Evolutionary conservation across 2,888 invertebrate species (phyloP).

Genomic region (Dynastes tityus): DNA sequence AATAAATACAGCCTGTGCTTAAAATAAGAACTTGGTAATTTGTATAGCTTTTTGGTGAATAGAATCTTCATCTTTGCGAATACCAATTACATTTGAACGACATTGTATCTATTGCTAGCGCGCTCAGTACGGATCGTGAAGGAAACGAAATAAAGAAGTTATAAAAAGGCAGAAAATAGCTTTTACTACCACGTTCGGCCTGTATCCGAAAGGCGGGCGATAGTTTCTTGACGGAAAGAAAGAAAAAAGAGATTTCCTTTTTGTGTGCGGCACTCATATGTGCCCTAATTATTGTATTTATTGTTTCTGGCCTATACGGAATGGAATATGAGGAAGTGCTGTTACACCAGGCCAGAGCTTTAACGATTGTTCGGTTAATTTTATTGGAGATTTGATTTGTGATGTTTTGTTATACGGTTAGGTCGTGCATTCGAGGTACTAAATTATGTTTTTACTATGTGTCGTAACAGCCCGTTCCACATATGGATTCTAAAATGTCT

Average conservation of each 20-base stretch:
- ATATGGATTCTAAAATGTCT: constrained; percentile 27
- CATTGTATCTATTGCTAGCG: constrained; percentile 1
- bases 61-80: too few relatives aligned
- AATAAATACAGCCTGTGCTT: too few relatives aligned
- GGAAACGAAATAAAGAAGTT: constrained; percentile 29
- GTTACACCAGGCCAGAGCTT: constrained; percentile 23
- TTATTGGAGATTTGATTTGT: constrained; percentile 46
- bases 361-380: constrained; percentile 41
- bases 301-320: constrained; percentile 35
- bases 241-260: constrained; percentile 17
- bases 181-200: constrained; percentile 19
- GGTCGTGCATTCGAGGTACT: constrained; percentile 14
- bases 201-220: not conserved
- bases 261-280: constrained; percentile 10
- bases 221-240: not conserved
- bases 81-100: not conserved
- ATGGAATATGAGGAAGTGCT: constrained; percentile 42
- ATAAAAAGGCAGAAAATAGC: constrained; percentile 39
- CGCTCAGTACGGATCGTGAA: constrained; percentile 13
- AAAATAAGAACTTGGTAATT: too few relatives aligned
- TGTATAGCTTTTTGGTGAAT: too few relatives aligned
- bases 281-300: constrained; percentile 45
- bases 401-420: constrained; percentile 42
- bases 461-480: constrained; percentile 37
- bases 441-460: constrained; percentile 43